Base-by-base conservation (phyloP, 2,888 invertebrate species). In the Cyrtodaria siliqua region DNA sequence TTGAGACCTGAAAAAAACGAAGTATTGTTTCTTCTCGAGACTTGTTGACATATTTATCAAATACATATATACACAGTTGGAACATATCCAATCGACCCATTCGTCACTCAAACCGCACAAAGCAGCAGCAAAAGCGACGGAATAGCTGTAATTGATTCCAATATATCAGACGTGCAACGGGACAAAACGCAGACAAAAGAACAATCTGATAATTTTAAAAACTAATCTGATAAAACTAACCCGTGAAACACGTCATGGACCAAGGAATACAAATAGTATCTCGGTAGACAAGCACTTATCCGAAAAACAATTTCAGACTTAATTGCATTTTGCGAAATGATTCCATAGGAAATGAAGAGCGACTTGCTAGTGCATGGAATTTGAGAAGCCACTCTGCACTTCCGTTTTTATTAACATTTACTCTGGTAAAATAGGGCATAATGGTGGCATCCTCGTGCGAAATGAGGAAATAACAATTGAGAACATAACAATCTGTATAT, bases 401-500 rank as follows among this genome's bases (percentile, higher is more conserved):
- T 6, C 18, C 26, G 8, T 68, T 73, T 29, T 60, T 77, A 60
- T 49, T 77, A 27, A 24, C 18, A 49, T 8, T 33, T 1, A 38
- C 47, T 18, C 20, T 18, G 14, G 49, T 18, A 8, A 18, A 49
- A 14, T 49, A n/a, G 6, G n/a, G n/a, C 40, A 16, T 38, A 38
- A 12, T 38, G 16, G 40, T 12, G 9, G 9, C 16, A 38, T 66
- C 4, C n/a, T 71, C 26, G 26, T 40, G 9, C 27, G 24, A 40
- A 59, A 40, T 16, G 49, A 52, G 52, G 53, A 60, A 16, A 61
- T 66, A 23, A 40, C 62, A n/a, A 61, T 71, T 18, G 64, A 77
- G 29, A 52, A 18, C 16, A 83, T 84, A 27, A 57, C 9, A 92
- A 92, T 93, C 94, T 99, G 76, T 98, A 99, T 94, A 97, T 99